Conservation (phyloP, 2,888 invertebrate genomes). For the Exocentrus adspersus region DNA sequence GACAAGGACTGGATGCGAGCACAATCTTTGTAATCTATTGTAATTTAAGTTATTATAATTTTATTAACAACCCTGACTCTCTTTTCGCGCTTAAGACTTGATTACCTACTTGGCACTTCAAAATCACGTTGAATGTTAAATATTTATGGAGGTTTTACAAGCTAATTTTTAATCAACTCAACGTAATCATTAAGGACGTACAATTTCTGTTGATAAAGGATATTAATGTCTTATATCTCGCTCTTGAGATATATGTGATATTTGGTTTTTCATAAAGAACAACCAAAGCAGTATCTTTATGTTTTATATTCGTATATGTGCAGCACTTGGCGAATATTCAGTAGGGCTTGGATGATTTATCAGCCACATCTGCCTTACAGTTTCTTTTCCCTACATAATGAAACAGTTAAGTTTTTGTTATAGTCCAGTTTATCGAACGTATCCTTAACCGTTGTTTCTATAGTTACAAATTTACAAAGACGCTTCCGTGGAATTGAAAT, state of each 20-base stretch:
- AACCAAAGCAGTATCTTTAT: background rate
- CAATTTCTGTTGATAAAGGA: conserved; percentile 15
- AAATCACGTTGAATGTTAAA: conserved; percentile 16
- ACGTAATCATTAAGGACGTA: conserved; percentile 4
- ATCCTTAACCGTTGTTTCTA: background rate
- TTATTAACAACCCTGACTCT: conserved; percentile 35
- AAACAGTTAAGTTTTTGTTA: conserved; percentile 13
- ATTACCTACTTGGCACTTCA: conserved; percentile 31
- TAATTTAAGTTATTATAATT: conserved; percentile 42
- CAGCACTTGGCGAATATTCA: conserved; percentile 22
- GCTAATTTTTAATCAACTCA: background rate
- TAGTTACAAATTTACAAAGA: too few species aligned
- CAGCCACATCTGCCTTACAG: conserved; percentile 18
- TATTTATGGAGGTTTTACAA: conserved; percentile 20
- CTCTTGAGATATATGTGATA: conserved; percentile 12
- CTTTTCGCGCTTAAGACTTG: conserved; percentile 28
- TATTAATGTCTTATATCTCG: conserved; percentile 10
- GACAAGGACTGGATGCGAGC: too few species aligned
- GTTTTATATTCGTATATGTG: conserved; percentile 22
- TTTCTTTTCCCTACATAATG: conserved; percentile 19
- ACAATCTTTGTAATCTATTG: too few species aligned
- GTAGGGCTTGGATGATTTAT: conserved; percentile 24
- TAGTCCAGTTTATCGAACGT: background rate
- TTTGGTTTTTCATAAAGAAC: conserved; percentile 24
- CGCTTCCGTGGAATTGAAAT: too few species aligned